These are phyloP conservation scores for Magallana gigas DNA, from an alignment of 1,140 invertebrate species.

Conservation along the genomic window DNA sequence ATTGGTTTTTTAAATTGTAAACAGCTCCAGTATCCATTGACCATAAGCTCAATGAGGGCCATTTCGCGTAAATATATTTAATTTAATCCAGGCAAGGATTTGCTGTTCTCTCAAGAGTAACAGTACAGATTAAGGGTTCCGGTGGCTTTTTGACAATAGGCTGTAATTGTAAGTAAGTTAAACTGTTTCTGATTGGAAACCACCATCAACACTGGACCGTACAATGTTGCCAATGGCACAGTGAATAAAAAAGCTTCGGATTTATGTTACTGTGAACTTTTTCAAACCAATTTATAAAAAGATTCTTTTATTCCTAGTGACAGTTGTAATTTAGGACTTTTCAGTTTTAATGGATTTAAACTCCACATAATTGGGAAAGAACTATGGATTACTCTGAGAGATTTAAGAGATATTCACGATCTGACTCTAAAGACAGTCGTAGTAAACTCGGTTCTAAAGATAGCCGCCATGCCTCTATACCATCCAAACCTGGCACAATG, in stretches of 20 bases:
- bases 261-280: not conserved
- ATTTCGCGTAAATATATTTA: not conserved
- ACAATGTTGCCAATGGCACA: constrained; percentile 14
- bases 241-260: not conserved
- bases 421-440: constrained; percentile 28
- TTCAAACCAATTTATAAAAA: not conserved
- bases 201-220: not conserved
- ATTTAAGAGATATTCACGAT: constrained; percentile 21
- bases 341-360: constrained; percentile 31
- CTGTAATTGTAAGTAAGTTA: constrained; percentile 7
- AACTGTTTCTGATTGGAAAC: constrained; percentile 12
- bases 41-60: not conserved
- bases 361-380: constrained; percentile 1
- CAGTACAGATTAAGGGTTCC: constrained; percentile 2
- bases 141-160: not conserved
- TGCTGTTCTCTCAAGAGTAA: not conserved
- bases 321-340: not conserved
- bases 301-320: not conserved
- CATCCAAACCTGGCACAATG: not conserved
- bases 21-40: not conserved
- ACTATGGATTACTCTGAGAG: constrained; percentile 6
- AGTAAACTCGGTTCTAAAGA: constrained; percentile 25
- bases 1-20: constrained; percentile 5
- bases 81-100: not conserved
- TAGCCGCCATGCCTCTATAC: not conserved